Evolutionary conservation across 2,888 invertebrate genomes (phyloP), one percentile per base, ranked within the genome.

Genomic region (Venusia cambrica): DNA sequence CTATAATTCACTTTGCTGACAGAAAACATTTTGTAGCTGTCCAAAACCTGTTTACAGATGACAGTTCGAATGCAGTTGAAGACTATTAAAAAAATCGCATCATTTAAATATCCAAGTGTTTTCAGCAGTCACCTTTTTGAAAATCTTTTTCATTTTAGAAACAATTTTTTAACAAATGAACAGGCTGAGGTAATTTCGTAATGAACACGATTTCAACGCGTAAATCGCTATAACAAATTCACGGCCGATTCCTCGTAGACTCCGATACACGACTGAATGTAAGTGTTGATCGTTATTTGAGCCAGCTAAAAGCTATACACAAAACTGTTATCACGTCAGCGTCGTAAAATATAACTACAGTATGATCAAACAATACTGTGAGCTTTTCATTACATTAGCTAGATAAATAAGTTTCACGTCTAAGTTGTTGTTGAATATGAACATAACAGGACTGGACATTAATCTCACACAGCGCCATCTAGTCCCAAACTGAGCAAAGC

Each of bases 301-400:
- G 52, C 57, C 59, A 64, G 56, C 57, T 62, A 65, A 69, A 70
- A 67, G 67, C 59, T 66, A 68, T 69, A 69, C 62, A 68, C 62
- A 64, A 55, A 58, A 57, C 63, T 65, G 59, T 66, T 72, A 74
- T 75, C 69, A 74, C 69, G 70, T 64, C 73, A 68, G 54, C 55
- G 53, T 68, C 75, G 61, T 75, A 73, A 77, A 76, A 69, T 62
- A 63, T 73, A 30, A 22, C 30, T 37, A 83, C 72, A 74, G 78
- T 43, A 41, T 71, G 80, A 38, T 26, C 47, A 33, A 41, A 34
- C 44, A 39, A 51, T 34, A 25, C 13, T 25, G 13, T 9, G 29
- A 15, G 32, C 40, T 39, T 45, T 55, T 51, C 44, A 48, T 48
- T 46, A 43, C 31, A 41, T 29, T 49, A 44, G 47, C 44, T 51